phyloP scores from a whole-genome alignment of 2,113 vertebrate genomes.

The Chlorodrepanis virens region DNA sequence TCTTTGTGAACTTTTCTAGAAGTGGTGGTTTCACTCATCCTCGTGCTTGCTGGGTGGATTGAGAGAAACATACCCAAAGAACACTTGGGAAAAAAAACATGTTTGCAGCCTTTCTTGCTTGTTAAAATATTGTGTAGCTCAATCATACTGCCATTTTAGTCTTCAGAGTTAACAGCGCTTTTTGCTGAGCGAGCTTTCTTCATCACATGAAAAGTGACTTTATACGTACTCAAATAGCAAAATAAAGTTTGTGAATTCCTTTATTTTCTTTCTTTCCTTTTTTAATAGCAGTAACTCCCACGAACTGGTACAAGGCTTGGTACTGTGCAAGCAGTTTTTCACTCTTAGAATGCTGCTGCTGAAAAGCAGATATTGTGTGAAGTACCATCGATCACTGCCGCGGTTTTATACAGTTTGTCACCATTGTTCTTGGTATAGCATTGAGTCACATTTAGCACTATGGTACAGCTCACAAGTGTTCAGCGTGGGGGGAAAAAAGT shows the following conservation, averaged over 20 bases:
- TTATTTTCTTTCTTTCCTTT: not conserved
- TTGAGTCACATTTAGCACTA: constrained; percentile 64
- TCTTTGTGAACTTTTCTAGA: not conserved
- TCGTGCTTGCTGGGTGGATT: not conserved
- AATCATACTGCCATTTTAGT: not conserved
- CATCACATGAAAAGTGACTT: constrained; percentile 3
- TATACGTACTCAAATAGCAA: not conserved
- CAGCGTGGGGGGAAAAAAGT: not conserved
- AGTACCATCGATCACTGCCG: constrained; percentile 76
- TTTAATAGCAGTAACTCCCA: constrained; percentile 75
- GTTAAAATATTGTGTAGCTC: not conserved
- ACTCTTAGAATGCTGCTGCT: constrained; percentile 55
- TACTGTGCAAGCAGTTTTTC: constrained; percentile 55
- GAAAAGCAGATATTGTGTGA: constrained; percentile 89
- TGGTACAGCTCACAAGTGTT: constrained; percentile 62
- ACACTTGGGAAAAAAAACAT: not conserved
- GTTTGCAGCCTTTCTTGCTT: not conserved
- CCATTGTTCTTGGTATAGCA: constrained; percentile 83
- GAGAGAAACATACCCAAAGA: not conserved
- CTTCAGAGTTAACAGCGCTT: not conserved
- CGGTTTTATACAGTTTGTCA: constrained; percentile 82
- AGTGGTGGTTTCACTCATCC: not conserved
- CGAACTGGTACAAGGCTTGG: constrained; percentile 81
- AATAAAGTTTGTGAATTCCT: constrained; percentile 44
- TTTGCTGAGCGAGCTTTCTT: not conserved